Conservation (phyloP, 2,888 invertebrate genomes). For the Lepidocyrtinus sp. region DNA sequence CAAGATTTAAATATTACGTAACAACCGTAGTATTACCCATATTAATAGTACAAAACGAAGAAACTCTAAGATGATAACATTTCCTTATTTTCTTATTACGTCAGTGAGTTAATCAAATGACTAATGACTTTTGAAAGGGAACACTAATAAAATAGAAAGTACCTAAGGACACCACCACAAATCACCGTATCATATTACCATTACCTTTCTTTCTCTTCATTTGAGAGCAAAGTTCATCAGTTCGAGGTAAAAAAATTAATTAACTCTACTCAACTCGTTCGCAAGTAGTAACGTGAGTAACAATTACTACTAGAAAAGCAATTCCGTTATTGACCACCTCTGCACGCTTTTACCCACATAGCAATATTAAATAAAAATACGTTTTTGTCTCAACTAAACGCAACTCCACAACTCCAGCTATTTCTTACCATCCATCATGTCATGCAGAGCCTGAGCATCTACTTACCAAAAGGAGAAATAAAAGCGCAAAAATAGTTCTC, state of each 20-base stretch:
- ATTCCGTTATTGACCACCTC: conserved; percentile 46
- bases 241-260: background rate
- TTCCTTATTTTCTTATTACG: background rate
- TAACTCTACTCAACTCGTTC: background rate
- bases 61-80: background rate
- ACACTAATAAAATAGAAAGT: background rate
- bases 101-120: background rate
- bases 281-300: no score
- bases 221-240: background rate
- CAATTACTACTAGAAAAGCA: background rate
- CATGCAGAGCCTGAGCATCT: background rate
- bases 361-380: background rate
- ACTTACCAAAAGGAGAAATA: background rate
- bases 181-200: background rate
- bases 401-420: background rate
- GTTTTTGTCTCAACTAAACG: background rate
- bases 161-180: background rate
- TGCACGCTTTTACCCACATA: background rate
- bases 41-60: background rate
- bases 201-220: background rate
- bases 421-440: conserved; percentile 16
- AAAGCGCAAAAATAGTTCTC: conserved; percentile 38
- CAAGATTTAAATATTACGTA: background rate
- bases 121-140: background rate
- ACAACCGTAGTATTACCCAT: background rate